Conservation (phyloP, 1,140 invertebrate genomes). For the Heliconius eleuchia region DNA sequence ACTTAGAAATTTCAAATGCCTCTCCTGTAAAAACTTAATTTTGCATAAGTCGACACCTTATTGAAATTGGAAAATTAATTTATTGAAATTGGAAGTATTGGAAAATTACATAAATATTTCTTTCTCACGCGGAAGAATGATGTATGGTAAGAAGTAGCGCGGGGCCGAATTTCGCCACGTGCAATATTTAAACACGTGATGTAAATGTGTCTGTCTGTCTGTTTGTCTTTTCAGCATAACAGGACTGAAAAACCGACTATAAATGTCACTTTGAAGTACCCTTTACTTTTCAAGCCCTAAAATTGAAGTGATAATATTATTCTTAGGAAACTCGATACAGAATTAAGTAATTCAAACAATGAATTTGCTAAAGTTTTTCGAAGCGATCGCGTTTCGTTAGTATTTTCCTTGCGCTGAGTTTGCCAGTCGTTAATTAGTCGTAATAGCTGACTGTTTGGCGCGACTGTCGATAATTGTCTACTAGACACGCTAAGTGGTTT, state of each 20-base stretch:
- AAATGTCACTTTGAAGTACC: neutral
- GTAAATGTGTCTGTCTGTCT: too few relatives aligned
- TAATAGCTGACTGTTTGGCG: slow-evolving; percentile 10
- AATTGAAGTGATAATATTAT: neutral
- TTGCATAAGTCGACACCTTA: too few relatives aligned
- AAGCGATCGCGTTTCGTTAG: neutral
- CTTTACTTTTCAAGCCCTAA: neutral
- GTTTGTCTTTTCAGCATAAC: too few relatives aligned
- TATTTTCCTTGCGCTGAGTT: slow-evolving; percentile 10
- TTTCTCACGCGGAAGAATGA: too few relatives aligned
- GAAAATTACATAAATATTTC: too few relatives aligned
- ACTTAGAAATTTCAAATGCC: too few relatives aligned
- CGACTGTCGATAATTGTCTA: slow-evolving; percentile 10
- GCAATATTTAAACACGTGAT: too few relatives aligned
- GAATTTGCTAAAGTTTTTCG: neutral
- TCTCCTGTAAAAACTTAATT: too few relatives aligned
- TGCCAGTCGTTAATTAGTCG: neutral
- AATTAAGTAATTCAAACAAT: slow-evolving; percentile 3
- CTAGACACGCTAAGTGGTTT: slow-evolving; percentile 1
- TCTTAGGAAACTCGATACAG: neutral
- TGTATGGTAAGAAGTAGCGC: too few relatives aligned
- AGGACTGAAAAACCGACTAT: neutral
- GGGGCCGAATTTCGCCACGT: too few relatives aligned
- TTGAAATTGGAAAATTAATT: too few relatives aligned
- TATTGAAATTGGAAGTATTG: too few relatives aligned